Conservation (phyloP, 2,888 invertebrate genomes). For the Leptogaster cylindrica region DNA sequence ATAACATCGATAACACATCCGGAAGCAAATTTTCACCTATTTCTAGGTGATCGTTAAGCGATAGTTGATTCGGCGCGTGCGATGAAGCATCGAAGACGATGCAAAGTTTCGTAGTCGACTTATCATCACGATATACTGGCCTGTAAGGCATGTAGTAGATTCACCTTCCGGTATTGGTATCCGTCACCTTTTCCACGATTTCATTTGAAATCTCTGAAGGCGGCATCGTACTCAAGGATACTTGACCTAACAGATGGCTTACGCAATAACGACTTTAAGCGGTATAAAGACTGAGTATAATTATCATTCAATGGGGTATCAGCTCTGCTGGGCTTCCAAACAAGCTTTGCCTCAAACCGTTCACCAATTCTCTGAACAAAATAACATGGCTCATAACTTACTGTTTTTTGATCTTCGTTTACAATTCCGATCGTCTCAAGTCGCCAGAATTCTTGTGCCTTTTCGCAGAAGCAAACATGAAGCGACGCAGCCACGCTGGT, state of each 20-base stretch:
- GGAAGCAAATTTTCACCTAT: slow-evolving; percentile 1
- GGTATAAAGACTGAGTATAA: too few species aligned
- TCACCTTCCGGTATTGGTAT: background rate
- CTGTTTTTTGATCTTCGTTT: background rate
- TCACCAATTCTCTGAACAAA: background rate
- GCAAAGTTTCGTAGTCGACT: too few species aligned
- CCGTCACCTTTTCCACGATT: background rate
- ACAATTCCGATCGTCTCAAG: background rate
- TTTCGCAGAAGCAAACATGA: background rate
- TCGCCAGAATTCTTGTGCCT: background rate
- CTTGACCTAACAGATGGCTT: background rate
- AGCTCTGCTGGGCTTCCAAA: too few species aligned
- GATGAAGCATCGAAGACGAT: background rate
- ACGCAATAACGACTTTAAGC: background rate
- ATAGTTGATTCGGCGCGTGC: background rate
- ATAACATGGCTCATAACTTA: background rate
- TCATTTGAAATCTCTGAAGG: background rate
- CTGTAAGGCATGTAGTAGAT: too few species aligned
- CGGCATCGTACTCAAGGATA: background rate
- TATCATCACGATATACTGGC: too few species aligned
- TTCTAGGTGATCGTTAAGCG: background rate
- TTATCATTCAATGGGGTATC: too few species aligned
- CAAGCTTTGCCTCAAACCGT: background rate
- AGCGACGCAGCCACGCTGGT: background rate
- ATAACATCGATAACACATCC: background rate